Evolutionary conservation across 2,888 invertebrate genomes (phyloP), one percentile per base, ranked within the genome.

Genomic region (Drosophila paranaensis): DNA sequence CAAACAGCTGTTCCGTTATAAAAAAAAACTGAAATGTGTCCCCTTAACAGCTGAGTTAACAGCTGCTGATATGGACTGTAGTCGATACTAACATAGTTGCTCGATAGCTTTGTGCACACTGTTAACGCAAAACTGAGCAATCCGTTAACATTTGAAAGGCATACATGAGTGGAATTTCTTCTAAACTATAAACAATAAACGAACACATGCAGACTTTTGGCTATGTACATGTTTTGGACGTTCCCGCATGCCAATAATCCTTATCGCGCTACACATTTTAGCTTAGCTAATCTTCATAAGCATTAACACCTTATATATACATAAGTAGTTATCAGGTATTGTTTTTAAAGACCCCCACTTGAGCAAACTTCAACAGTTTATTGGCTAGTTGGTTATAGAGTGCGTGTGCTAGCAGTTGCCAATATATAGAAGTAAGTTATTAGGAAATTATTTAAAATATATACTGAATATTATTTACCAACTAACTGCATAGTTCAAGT

Each of bases 331-430:
- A 87, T 87, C 77, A 69, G 60, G 43, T 50, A 60, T 35, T 71
- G 73, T 67, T 68, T 74, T 54, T 60, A 73, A 81, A 89, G 81
- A 81, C 78, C 87, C 87, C 68, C 77, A 71, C 74, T 69, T 68
- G 71, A 69, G 14, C 51, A 71, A 70, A 66, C 40, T 63, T 54
- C 39, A 55, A 48, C 30, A 33, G 27, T 25, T 53, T 20, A 16
- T 42, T 54, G 20, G 25, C 35, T 10, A 74, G 79, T 87, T 57
- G 73, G 74, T 81, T 53, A 54, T 39, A 51, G 46, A 27, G 56
- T 51, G 61, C 71, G 57, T 33, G 35, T 51, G 50, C 57, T 57
- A 45, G 61, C 20, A 39, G 37, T 77, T 46, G 60, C 11, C 2
- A 60, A 25, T 20, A 42, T 33, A n/a, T 33, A 9, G 11, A 48